A percentile compares a stretch with the other conserved stretches of the same genome.
phyloP scores from a whole-genome alignment of 2,888 invertebrate species.

The Eucera pruinosa region DNA sequence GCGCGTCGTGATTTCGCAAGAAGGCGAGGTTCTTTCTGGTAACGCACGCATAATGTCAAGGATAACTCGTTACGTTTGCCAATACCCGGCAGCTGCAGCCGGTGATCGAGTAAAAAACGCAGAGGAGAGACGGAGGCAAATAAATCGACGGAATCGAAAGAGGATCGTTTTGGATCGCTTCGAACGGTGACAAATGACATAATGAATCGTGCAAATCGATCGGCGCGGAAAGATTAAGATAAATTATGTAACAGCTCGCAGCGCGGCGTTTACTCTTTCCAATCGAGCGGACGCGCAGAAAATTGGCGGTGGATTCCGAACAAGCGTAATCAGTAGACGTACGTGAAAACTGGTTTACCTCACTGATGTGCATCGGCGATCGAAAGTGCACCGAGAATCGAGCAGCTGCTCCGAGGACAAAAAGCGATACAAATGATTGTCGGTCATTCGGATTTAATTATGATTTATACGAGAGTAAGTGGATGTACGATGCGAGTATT shows the following conservation, averaged over 20 bases:
- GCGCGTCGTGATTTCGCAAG: conserved; percentile 70
- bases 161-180: neutral
- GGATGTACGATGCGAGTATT: conserved; percentile 5
- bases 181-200: conserved; percentile 52
- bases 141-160: conserved; percentile 32
- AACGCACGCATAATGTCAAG: conserved; percentile 81
- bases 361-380: conserved; percentile 24
- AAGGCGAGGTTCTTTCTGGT: conserved; percentile 69
- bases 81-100: conserved; percentile 69
- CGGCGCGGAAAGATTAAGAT: conserved; percentile 49
- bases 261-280: neutral
- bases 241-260: conserved; percentile 47
- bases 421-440: conserved; percentile 55
- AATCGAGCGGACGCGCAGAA: no score
- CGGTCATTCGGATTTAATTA: conserved; percentile 55
- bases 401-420: conserved; percentile 37
- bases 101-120: conserved; percentile 21
- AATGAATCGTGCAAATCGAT: conserved; percentile 57
- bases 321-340: conserved; percentile 4
- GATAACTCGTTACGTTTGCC: conserved; percentile 77
- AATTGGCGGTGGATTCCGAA: conserved; percentile 1
- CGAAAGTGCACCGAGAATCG: conserved; percentile 40
- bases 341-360: conserved; percentile 48
- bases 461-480: conserved; percentile 44
- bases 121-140: neutral